Evolutionary conservation across 2,888 invertebrate genomes (phyloP).

Genomic region (Ophioninae sp.): DNA sequence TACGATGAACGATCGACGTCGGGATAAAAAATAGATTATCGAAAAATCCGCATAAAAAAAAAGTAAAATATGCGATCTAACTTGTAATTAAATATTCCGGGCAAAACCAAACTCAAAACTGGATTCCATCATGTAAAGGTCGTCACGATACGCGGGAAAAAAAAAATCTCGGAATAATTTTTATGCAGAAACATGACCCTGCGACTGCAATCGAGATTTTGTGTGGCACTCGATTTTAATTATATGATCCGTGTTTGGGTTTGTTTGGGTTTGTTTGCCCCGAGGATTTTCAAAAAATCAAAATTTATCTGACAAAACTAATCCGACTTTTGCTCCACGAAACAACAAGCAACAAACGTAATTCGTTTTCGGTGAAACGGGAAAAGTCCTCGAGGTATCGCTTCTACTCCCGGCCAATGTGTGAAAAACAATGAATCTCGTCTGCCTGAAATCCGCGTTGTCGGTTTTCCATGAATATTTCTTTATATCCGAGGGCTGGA

Average conservation of each 20-base stretch:
- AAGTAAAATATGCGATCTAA: background rate
- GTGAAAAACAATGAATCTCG: background rate
- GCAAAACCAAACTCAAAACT: background rate
- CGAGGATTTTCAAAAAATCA: background rate
- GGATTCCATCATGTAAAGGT: background rate
- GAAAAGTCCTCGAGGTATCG: background rate
- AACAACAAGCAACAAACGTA: background rate
- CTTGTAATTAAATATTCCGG: background rate
- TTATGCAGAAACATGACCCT: background rate
- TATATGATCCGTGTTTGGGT: background rate
- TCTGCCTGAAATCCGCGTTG: background rate
- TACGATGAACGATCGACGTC: too few relatives aligned
- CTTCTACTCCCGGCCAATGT: background rate
- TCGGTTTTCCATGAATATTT: background rate
- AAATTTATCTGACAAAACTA: background rate
- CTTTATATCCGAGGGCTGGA: background rate
- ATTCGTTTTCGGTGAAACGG: background rate
- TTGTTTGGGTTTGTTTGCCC: too few relatives aligned
- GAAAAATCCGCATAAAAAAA: background rate
- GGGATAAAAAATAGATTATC: too few relatives aligned
- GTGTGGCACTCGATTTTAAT: background rate
- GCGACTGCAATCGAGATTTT: background rate
- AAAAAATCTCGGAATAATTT: background rate
- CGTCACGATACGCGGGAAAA: background rate
- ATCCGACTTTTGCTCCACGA: background rate